Evolutionary conservation across 2,113 vertebrate genomes (phyloP).

Genomic region (Chaetops frenatus): DNA sequence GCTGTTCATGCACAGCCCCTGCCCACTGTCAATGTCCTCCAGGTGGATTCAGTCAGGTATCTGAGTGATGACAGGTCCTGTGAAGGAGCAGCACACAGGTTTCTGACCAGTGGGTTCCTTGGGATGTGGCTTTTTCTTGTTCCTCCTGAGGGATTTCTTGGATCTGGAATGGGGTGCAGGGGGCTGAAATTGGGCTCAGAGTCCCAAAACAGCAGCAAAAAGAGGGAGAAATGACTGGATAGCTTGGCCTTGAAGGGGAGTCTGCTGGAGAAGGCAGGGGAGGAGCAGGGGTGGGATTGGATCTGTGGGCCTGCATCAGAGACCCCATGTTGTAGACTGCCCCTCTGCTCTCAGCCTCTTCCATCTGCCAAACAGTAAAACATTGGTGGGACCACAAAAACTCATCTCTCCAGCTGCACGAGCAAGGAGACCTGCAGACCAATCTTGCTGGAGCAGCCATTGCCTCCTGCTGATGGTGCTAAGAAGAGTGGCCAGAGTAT

Average conservation of each 20-base stretch:
- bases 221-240: conserved; percentile 48
- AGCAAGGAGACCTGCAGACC: conserved; percentile 47
- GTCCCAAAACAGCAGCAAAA: conserved; percentile 51
- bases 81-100: conserved; percentile 67
- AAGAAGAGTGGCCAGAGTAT: conserved; percentile 66
- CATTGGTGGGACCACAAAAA: not conserved
- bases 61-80: conserved; percentile 70
- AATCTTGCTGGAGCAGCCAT: conserved; percentile 67
- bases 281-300: conserved; percentile 28
- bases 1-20: conserved; percentile 71
- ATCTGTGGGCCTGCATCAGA: conserved; percentile 59
- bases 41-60: conserved; percentile 78
- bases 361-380: conserved; percentile 62
- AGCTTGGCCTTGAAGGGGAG: conserved; percentile 68
- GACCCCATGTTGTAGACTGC: conserved; percentile 71
- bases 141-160: conserved; percentile 71
- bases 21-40: conserved; percentile 72
- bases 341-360: conserved; percentile 73
- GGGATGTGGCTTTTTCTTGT: not conserved
- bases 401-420: not conserved
- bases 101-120: not conserved
- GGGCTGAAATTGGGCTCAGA: conserved; percentile 59
- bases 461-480: conserved; percentile 71
- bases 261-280: conserved; percentile 63
- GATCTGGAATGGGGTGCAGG: conserved; percentile 60